Evolutionary conservation across 2,888 invertebrate species (phyloP).

Genomic region (Rhagium mordax): DNA sequence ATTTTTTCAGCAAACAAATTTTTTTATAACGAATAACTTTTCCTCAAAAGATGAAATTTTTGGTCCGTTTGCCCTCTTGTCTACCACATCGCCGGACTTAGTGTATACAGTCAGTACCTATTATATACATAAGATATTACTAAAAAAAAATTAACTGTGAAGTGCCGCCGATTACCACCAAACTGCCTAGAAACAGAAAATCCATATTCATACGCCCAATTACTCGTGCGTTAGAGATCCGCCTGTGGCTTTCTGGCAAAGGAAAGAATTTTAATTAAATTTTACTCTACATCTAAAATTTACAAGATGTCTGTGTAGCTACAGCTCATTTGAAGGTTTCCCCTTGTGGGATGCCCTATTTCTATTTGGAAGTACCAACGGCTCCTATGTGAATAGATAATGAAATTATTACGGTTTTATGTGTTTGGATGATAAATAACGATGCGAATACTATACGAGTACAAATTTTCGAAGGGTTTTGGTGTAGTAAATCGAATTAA

Average conservation of each 20-base stretch:
- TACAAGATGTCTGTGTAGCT: not conserved
- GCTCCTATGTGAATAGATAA: not conserved
- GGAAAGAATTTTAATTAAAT: not conserved
- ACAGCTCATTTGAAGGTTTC: not conserved
- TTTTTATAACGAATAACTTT: no score
- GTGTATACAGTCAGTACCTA: no score
- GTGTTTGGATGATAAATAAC: not conserved
- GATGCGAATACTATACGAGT: not conserved
- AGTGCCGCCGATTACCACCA: no score
- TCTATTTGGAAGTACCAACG: no score
- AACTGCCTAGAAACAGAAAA: not conserved
- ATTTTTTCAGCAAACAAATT: no score
- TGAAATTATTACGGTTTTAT: not conserved
- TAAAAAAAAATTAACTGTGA: no score
- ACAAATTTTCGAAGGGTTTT: not conserved
- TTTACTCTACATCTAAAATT: not conserved
- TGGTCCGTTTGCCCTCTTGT: no score
- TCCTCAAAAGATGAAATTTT: no score
- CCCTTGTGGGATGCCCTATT: not conserved
- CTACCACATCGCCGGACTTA: no score
- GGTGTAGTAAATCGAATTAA: not conserved
- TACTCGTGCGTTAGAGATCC: not conserved
- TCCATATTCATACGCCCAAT: not conserved
- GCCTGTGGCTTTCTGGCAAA: not conserved
- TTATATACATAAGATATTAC: no score